A percentile compares a stretch with the other conserved stretches of the same genome.
Conservation (phyloP, 2,113 vertebrate species). For the Argyrosomus japonicus region DNA sequence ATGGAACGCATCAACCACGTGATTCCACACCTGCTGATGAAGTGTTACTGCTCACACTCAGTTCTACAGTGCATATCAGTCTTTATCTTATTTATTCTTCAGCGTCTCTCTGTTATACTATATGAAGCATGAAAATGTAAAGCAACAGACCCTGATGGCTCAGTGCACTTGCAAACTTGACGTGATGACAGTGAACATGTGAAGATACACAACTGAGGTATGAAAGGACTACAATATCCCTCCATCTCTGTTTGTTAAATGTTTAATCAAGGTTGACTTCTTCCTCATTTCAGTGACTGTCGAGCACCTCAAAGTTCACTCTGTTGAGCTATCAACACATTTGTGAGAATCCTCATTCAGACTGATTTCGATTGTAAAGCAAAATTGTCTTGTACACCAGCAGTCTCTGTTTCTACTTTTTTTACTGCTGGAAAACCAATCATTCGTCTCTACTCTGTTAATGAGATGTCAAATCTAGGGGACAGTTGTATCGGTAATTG, state of each 20-base stretch:
- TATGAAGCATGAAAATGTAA: too few relatives aligned
- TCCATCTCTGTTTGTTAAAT: not conserved
- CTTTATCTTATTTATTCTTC: too few relatives aligned
- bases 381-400: not conserved
- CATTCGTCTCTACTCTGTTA: not conserved
- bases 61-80: too few relatives aligned
- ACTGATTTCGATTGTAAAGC: not conserved
- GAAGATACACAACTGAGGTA: too few relatives aligned
- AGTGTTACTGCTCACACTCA: too few relatives aligned
- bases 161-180: too few relatives aligned
- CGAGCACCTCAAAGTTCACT: not conserved
- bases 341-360: not conserved
- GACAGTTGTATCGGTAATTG: not conserved
- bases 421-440: not conserved
- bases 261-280: not conserved
- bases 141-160: too few relatives aligned
- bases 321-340: not conserved
- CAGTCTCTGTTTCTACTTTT: not conserved
- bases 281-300: not conserved
- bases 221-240: too few relatives aligned
- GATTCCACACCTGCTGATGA: too few relatives aligned
- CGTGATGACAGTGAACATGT: too few relatives aligned
- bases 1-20: too few relatives aligned
- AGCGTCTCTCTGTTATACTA: too few relatives aligned
- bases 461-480: constrained; percentile 11